Evolutionary conservation across 2,113 vertebrate genomes (phyloP), one percentile per base, ranked within the genome.

Genomic region (Orcinus orca): DNA sequence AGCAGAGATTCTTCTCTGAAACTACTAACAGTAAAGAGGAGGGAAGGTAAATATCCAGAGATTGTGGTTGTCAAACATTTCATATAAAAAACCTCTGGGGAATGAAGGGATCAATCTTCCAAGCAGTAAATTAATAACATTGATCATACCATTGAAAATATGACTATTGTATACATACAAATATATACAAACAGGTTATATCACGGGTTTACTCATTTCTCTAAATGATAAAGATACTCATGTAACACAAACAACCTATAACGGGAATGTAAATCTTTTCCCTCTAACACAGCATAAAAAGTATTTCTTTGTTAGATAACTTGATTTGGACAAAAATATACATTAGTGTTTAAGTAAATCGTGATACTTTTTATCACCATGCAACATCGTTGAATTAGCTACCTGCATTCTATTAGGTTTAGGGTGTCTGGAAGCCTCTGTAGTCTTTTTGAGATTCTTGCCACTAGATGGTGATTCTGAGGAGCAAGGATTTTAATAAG

Each of bases 401-500:
- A 14, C 9, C 47, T 38, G 26, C 25, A 33, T 67, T 36, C 33
- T 60, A 21, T 41, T 71, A 73, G 60, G 6, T 62, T 71, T 71
- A 84, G 33, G 29, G 13, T 79, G 25, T 47, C 17, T 36, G 13
- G 20, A 71, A 89, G 25, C 12, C 36, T 86, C 31, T 79, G 25
- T 13, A 84, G 29, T 84, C 62, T 67, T 83, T 95, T 85, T 21
- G 36, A 68, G 65, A 21, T 90, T 87, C 73, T 87, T 94, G 60
- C 62, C 92, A 73, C 29, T 62, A 90, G 85, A 38, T 97, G 68
- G 44, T 60, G 63, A 90, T 93, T 31, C 25, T 53, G 62, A 96
- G 55, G 33, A 65, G 18, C 18, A 91, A 93, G 9, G 33, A 58
- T 44, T 95, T 92, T 31, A 68, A 3, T 41, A 36, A 73, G 6